phyloP scores from a whole-genome alignment of 2,797 vertebrate genomes.

The Triplophysa yarkandensis region DNA sequence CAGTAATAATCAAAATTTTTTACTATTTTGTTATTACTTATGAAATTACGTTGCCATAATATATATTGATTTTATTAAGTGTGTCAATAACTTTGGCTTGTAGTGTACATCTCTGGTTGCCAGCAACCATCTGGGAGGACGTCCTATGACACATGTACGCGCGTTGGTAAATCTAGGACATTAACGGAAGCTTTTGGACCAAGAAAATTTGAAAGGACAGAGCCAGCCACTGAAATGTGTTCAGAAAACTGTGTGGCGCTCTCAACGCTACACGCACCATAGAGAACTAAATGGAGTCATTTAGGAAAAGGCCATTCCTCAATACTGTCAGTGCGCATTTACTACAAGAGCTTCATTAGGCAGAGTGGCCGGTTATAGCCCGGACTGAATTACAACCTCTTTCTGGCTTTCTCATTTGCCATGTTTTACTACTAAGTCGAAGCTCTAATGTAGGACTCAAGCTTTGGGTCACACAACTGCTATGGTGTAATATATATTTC shows the following conservation, averaged over 20 bases:
- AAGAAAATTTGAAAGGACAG: slow-evolving; percentile 12
- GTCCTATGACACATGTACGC: background rate
- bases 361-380: slow-evolving; percentile 54
- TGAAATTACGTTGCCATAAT: too few species aligned
- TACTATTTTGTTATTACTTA: too few species aligned
- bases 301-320: slow-evolving; percentile 44
- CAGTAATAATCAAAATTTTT: too few species aligned
- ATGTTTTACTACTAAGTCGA: slow-evolving; percentile 83
- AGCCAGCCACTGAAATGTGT: slow-evolving; percentile 18
- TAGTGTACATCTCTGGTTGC: too few species aligned
- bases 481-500: slow-evolving; percentile 87
- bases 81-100: slow-evolving; percentile 13
- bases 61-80: too few species aligned
- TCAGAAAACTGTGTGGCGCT: background rate
- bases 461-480: slow-evolving; percentile 74
- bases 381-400: slow-evolving; percentile 54
- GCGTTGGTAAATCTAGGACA: slow-evolving; percentile 1
- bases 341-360: slow-evolving; percentile 55
- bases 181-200: slow-evolving; percentile 9
- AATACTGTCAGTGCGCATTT: slow-evolving; percentile 51
- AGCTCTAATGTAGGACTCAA: slow-evolving; percentile 77
- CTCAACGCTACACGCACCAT: slow-evolving; percentile 16
- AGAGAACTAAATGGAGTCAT: slow-evolving; percentile 40
- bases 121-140: too few species aligned
- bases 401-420: slow-evolving; percentile 67